These are phyloP conservation scores for Ciconia maguari DNA, from an alignment of 2,113 vertebrate genomes.

Conservation along the genomic window DNA sequence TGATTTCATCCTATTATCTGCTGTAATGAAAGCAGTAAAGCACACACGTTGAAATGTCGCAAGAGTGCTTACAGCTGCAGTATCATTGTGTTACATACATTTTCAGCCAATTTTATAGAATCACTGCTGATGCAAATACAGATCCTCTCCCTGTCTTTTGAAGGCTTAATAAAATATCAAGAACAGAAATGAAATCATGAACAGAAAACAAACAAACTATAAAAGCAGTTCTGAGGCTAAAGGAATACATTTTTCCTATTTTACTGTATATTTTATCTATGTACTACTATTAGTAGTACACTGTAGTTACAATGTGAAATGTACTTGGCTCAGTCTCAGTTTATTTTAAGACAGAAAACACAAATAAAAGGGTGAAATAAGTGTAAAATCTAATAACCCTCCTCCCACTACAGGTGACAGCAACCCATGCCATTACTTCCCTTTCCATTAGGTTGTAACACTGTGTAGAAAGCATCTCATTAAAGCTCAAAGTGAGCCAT, in stretches of 20 bases:
- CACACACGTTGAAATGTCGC: background rate
- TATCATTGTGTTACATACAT: background rate
- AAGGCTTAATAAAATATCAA: background rate
- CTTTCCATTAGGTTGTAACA: background rate
- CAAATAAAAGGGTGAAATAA: background rate
- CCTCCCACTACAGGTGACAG: background rate
- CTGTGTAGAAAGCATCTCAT: background rate
- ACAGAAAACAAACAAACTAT: background rate
- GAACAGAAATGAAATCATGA: background rate
- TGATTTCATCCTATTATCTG: background rate
- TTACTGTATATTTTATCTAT: background rate
- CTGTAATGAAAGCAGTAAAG: background rate
- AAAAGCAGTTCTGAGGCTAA: background rate
- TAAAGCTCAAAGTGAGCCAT: background rate
- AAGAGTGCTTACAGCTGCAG: background rate
- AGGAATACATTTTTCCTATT: background rate
- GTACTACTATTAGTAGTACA: background rate
- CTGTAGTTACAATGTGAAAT: background rate
- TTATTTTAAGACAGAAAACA: background rate
- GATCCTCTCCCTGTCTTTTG: background rate
- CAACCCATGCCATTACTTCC: background rate
- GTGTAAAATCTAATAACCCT: background rate
- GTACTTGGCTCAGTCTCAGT: background rate
- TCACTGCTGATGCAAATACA: background rate
- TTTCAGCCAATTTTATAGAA: background rate